Percentiles rank a stretch among this genome's conserved stretches.
These are phyloP conservation scores for Dendrocincla tyrannina DNA, from an alignment of 2,797 vertebrate genomes.

Conservation along the genomic window DNA sequence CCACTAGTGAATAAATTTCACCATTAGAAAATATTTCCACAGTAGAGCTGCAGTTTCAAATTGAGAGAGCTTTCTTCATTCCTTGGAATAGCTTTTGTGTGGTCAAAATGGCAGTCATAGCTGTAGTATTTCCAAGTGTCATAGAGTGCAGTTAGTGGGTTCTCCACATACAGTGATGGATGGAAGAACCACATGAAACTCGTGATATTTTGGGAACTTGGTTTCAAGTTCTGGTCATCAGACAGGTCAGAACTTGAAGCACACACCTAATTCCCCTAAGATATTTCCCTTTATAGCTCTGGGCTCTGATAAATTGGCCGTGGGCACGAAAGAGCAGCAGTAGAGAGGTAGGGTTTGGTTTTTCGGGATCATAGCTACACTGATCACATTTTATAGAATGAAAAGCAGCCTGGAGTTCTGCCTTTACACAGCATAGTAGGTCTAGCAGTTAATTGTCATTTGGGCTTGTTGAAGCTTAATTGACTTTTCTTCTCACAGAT, in stretches of 20 bases:
- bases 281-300: background rate
- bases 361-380: background rate
- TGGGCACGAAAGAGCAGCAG: background rate
- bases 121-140: background rate
- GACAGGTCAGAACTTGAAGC: background rate
- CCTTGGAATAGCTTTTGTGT: background rate
- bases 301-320: background rate
- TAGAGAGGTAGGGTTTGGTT: background rate
- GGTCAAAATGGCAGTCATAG: background rate
- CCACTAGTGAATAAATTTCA: background rate
- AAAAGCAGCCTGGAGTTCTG: background rate
- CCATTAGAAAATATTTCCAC: background rate
- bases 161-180: background rate
- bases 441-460: background rate
- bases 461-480: slow-evolving; percentile 15
- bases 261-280: background rate
- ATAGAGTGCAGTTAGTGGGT: background rate
- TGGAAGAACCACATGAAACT: background rate
- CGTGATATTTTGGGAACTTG: background rate
- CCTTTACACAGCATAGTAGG: background rate
- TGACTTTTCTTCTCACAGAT: slow-evolving; percentile 74
- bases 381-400: background rate
- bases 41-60: background rate
- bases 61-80: background rate
- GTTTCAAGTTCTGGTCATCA: background rate